Base-by-base conservation (phyloP, 2,113 vertebrate genomes). In the Cygnus atratus region DNA sequence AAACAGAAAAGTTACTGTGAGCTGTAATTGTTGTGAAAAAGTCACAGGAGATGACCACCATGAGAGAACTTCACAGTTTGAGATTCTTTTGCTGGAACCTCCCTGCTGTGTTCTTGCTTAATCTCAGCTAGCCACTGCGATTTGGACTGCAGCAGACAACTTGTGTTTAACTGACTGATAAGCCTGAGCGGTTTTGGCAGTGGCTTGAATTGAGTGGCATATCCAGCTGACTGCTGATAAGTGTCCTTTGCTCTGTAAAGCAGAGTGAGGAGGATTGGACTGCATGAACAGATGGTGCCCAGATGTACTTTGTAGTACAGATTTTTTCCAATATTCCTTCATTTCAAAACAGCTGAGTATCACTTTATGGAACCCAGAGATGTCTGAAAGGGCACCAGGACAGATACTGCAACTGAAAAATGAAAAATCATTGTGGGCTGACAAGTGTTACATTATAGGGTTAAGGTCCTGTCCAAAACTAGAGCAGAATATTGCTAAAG, bases 41-140 rank as follows among this genome's bases (percentile, higher is more conserved):
- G 48, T 44, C 19, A 4, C 10, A 17, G 80, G 48, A 54, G 39
- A 12, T 37, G 65, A 82, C n/a, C 73, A 44, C 58, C 71, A 62
- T 11, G 55, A 22, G 77, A 92, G 76, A 65, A 78, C 77, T 75
- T 81, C 70, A 66, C 79, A 57, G 72, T 43, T 55, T 44, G 46
- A 78, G 48, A 13, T 63, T 81, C 76, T 90, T 80, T 67, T 86
- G 46, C 88, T 90, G 73, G 85, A 95, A n/a, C 68, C 79, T 84
- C 48, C 90, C 76, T 1, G 5, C 90, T 54, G 86, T 6, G 57
- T 29, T 93, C 76, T 66, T 92, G 52, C 84, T 82, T 87, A 8
- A 48, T 68, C 65, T 79, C 68, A 84, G 62, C 39, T 68, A 54
- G 58, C n/a, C 18, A 3, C 86, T 54, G 90, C 31, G 77, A 65